phyloP scores from a whole-genome alignment of 2,113 vertebrate genomes.

The Eubucco bourcierii region DNA sequence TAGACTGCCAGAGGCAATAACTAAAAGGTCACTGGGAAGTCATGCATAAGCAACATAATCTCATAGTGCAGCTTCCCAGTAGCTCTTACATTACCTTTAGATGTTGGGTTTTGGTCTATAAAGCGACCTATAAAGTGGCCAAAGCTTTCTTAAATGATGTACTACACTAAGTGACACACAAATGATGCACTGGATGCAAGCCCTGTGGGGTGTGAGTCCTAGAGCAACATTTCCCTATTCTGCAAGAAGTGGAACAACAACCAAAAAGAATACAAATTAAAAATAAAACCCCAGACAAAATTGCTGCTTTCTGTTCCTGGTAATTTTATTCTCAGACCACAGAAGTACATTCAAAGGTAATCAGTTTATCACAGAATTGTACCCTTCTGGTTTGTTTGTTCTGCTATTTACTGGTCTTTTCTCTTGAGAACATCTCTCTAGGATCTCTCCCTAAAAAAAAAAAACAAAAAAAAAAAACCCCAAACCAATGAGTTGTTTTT shows the following conservation, averaged over 20 bases:
- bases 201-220: neutral
- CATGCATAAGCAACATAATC: neutral
- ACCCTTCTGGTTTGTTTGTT: neutral
- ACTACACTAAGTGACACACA: neutral
- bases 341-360: neutral
- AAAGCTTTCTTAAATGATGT: neutral
- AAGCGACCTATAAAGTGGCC: neutral
- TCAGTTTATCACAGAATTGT: neutral
- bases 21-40: neutral
- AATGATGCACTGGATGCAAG: neutral
- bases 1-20: neutral
- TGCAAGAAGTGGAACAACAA: neutral
- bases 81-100: neutral
- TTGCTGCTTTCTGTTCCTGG: neutral
- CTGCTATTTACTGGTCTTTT: neutral
- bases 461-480: too few species aligned
- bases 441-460: neutral
- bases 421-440: neutral
- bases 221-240: neutral
- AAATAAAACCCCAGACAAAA: neutral
- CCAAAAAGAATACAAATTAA: neutral
- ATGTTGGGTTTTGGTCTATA: neutral
- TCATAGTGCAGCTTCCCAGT: neutral
- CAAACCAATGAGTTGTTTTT: conserved; percentile 12
- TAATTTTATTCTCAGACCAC: neutral